Evolutionary conservation across 2,888 invertebrate genomes (phyloP).

Genomic region (Drosophila borborema): DNA sequence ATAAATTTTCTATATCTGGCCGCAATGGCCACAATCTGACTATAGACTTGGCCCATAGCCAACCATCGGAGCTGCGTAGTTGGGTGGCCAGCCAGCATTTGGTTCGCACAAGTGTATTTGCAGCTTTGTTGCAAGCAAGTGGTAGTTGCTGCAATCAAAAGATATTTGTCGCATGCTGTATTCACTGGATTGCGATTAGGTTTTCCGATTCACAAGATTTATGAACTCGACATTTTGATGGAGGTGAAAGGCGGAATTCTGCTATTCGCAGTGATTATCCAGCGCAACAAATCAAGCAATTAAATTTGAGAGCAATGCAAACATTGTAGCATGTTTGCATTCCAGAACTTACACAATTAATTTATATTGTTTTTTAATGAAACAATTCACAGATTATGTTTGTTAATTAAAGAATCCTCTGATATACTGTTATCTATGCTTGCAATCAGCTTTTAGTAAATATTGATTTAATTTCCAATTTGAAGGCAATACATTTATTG

Average conservation of each 20-base stretch:
- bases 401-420: too few relatives aligned
- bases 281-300: conserved; percentile 22
- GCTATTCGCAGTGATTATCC: neutral
- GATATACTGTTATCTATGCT: too few relatives aligned
- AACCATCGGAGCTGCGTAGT: conserved; percentile 48
- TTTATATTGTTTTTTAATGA: too few relatives aligned
- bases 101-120: conserved; percentile 17
- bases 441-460: neutral
- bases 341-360: too few relatives aligned
- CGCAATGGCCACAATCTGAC: conserved; percentile 39
- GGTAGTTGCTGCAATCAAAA: conserved; percentile 65
- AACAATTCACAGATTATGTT: too few relatives aligned
- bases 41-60: conserved; percentile 19
- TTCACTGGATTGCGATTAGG: conserved; percentile 31
- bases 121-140: conserved; percentile 41
- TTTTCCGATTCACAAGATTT: conserved; percentile 44
- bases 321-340: conserved; percentile 13
- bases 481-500: neutral
- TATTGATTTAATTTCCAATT: neutral
- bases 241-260: conserved; percentile 48
- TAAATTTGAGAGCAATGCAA: conserved; percentile 19
- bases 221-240: conserved; percentile 48
- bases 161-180: conserved; percentile 62
- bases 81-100: conserved; percentile 62
- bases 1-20: conserved; percentile 72